Base-by-base conservation (phyloP, 2,888 invertebrate genomes). In the Ornithoptera alexandrae region DNA sequence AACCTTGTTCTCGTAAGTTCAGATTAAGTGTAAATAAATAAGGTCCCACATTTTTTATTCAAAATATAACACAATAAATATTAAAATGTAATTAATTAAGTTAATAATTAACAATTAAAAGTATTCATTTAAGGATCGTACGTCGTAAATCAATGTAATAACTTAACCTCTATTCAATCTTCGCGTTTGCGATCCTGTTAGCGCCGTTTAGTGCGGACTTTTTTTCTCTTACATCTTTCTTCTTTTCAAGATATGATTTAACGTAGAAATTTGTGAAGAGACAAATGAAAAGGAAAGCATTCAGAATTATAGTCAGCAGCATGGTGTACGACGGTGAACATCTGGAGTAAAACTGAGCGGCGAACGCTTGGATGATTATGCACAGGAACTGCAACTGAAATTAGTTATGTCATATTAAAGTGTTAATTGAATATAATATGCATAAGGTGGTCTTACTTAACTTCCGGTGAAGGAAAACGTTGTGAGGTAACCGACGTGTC, bases 381-480 rank as follows among this genome's bases (percentile, higher is more conserved):
- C 82, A 17, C 4, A 76, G 70, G 70, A 87, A 85, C 72, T 87
- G 87, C 2, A 84, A 62, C 87, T 87, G 83, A 59, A 81, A 82
- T 62, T 64, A 67, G 73, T 50, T 50, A 17, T 50, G 10, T 8
- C 53, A 5, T 18, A 53, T 53, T 53, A 53, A 53, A 53, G 17
- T 53, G 1, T 18, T 53, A 53, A 12, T 53, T 18, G 1, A 10
- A 39, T 39, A 1, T 39, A 10, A 10, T 8, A 39, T 7, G 10
- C 6, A 39, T 39, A 10, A 39, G 39, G 39, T 10, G 39, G 39
- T 39, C 39, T 7, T 7, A 10, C 39, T 39, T 39, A 39, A 10
- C 39, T 39, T 39, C 39, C 39, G 7, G 0, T 39, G 39, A 39
- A 39, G 39, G 39, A 7, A 10, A 39, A 39, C 39, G 0, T 39